Conservation (phyloP, 1,140 invertebrate species). For the Saccostrea echinata region DNA sequence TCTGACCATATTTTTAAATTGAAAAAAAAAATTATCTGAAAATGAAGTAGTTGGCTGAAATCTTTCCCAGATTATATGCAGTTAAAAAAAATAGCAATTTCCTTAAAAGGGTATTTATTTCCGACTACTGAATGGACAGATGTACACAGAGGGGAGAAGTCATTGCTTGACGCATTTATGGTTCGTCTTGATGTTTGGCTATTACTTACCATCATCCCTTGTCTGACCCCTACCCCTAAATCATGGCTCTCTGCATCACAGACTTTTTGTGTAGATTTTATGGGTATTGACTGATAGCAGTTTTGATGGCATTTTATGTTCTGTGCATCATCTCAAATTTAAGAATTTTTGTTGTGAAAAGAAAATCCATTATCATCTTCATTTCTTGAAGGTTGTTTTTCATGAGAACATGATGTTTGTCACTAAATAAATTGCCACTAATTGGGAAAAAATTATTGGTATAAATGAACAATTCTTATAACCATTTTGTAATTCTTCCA, state of each 20-base stretch:
- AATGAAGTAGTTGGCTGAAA: neutral
- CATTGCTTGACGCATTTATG: neutral
- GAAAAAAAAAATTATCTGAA: neutral
- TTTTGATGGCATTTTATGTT: conserved; percentile 3
- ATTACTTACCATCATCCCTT: neutral
- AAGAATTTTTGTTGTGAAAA: neutral
- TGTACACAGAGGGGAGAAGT: neutral
- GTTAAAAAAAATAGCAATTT: conserved; percentile 9
- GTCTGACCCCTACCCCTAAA: neutral
- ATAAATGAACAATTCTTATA: neutral
- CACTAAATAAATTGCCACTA: neutral
- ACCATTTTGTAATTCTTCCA: neutral
- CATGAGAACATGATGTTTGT: conserved; percentile 12
- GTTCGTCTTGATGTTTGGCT: neutral
- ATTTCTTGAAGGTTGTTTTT: neutral
- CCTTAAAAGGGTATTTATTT: conserved; percentile 2
- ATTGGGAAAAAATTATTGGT: neutral
- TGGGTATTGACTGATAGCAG: neutral
- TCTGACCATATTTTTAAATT: neutral
- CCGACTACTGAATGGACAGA: neutral
- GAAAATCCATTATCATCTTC: conserved; percentile 16
- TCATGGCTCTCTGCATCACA: neutral
- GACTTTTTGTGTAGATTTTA: conserved; percentile 22
- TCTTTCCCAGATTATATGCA: neutral
- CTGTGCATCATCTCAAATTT: conserved; percentile 16